Evolutionary conservation across 2,113 vertebrate species (phyloP).

Genomic region (Trematomus loennbergii): DNA sequence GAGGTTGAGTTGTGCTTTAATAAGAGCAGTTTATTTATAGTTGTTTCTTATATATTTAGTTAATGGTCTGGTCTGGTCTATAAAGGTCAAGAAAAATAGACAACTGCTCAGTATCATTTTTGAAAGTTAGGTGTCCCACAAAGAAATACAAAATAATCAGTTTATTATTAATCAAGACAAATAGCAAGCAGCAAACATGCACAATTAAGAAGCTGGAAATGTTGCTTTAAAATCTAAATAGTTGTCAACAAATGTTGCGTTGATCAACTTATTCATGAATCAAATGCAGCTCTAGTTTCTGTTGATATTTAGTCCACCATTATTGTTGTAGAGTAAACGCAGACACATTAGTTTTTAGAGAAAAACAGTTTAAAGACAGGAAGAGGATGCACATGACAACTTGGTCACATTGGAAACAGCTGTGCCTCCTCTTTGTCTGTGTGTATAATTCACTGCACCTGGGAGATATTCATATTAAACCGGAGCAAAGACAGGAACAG

Average conservation of each 20-base stretch:
- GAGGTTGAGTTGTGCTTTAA: neutral
- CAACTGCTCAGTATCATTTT: neutral
- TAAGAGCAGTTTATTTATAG: neutral
- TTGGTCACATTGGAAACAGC: slow-evolving; percentile 51
- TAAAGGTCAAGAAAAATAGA: neutral
- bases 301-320: neutral
- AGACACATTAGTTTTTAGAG: neutral
- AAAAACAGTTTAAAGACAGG: slow-evolving; percentile 10
- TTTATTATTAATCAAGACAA: neutral
- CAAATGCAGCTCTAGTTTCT: neutral
- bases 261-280: neutral
- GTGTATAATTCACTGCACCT: slow-evolving; percentile 46
- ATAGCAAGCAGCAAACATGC: neutral
- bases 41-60: too few relatives aligned
- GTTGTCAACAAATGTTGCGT: neutral
- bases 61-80: too few relatives aligned
- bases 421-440: slow-evolving; percentile 26
- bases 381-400: slow-evolving; percentile 24
- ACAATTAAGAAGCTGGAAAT: neutral
- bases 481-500: slow-evolving; percentile 39
- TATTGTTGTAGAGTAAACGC: neutral
- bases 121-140: neutral
- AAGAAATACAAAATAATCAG: neutral
- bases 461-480: slow-evolving; percentile 54
- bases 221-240: neutral